Evolutionary conservation across 2,888 invertebrate genomes (phyloP).

Genomic region (Leptinotarsa tumamoca): DNA sequence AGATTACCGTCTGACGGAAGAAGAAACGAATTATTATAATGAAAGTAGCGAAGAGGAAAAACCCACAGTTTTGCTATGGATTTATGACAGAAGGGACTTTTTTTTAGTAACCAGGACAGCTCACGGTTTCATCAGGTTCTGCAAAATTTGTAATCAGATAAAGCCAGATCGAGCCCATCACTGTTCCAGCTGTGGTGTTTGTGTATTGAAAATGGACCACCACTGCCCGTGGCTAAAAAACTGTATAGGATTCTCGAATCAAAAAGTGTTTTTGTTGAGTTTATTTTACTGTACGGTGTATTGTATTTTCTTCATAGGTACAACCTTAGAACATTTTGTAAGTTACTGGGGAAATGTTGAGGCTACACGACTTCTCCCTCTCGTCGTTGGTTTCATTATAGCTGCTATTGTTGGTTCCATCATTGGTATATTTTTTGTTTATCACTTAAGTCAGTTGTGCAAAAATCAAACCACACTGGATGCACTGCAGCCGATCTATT

Average conservation of each 20-base stretch:
- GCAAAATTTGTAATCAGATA: constrained; percentile 53
- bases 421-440: constrained; percentile 15
- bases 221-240: constrained; percentile 60
- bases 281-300: constrained; percentile 51
- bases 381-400: constrained; percentile 10
- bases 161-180: constrained; percentile 61
- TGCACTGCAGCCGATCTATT: neutral
- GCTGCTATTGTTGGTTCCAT: constrained; percentile 11
- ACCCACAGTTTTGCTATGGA: constrained; percentile 75
- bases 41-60: constrained; percentile 34
- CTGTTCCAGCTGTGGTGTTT: constrained; percentile 55
- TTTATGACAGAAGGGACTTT: constrained; percentile 4
- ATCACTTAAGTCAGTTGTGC: constrained; percentile 1
- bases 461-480: constrained; percentile 18
- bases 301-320: constrained; percentile 44
- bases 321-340: constrained; percentile 21
- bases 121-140: constrained; percentile 52
- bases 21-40: constrained; percentile 31
- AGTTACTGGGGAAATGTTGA: neutral
- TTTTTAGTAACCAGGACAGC: constrained; percentile 21
- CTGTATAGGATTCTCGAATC: constrained; percentile 57
- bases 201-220: constrained; percentile 61
- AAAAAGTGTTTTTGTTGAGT: constrained; percentile 56
- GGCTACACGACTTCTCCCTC: neutral
- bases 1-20: constrained; percentile 45